phyloP scores from a whole-genome alignment of 2,797 vertebrate genomes.

The Crenuchus spilurus region DNA sequence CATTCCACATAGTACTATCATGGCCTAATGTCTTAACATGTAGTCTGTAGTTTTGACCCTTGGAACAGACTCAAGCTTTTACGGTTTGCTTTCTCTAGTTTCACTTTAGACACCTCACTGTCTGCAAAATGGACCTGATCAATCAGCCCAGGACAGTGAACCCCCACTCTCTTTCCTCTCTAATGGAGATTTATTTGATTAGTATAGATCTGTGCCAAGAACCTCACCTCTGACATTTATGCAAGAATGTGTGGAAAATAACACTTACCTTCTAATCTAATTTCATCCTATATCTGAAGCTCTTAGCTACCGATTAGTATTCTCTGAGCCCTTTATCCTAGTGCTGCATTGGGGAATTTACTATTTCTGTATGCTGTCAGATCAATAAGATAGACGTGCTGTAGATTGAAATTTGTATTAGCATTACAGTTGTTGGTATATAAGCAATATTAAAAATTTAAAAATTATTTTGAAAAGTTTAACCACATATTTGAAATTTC shows the following conservation, averaged over 20 bases:
- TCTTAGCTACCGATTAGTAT: conserved; percentile 37
- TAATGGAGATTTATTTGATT: conserved; percentile 67
- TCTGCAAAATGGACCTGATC: conserved; percentile 47
- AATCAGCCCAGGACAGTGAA: conserved; percentile 36
- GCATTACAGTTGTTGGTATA: neutral
- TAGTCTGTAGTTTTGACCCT: conserved; percentile 1
- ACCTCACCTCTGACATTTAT: conserved; percentile 67
- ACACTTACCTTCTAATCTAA: conserved; percentile 63
- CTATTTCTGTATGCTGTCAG: conserved; percentile 41
- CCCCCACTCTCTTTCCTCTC: conserved; percentile 50
- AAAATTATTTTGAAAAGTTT: neutral
- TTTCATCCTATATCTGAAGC: conserved; percentile 51
- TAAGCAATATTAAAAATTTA: neutral
- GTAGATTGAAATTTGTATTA: neutral
- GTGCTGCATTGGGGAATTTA: conserved; percentile 30
- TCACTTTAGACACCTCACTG: conserved; percentile 34
- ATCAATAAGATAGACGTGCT: conserved; percentile 11
- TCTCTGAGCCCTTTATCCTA: conserved; percentile 27
- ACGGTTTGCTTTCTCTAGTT: conserved; percentile 25
- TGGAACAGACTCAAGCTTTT: neutral
- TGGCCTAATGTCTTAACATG: neutral
- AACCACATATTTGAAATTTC: too few species aligned
- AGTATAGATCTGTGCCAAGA: conserved; percentile 67
- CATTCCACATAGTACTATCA: neutral
- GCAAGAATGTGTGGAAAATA: conserved; percentile 48